Percentiles rank a stretch among this genome's conserved stretches.
These are phyloP conservation scores for Strigamia maritima DNA, from an alignment of 2,888 invertebrate genomes.

Conservation along the genomic window DNA sequence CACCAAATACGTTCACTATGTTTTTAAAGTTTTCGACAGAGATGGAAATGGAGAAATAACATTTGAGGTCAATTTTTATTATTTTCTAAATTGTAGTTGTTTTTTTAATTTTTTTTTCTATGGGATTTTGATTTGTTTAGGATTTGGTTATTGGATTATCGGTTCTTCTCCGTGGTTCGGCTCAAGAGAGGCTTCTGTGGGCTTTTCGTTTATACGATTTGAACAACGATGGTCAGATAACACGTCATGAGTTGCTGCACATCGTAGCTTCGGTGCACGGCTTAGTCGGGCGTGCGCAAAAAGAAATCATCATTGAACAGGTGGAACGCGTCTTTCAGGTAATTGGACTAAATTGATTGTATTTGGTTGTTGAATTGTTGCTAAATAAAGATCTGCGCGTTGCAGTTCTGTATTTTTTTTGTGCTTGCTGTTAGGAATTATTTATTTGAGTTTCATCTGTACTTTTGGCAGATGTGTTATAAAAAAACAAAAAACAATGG, in stretches of 20 bases:
- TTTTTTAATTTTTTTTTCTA: not conserved
- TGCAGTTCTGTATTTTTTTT: too few relatives aligned
- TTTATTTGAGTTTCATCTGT: too few relatives aligned
- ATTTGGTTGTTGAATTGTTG: not conserved
- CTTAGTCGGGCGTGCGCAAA: slow-evolving; percentile 59
- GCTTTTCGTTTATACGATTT: slow-evolving; percentile 94
- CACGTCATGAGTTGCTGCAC: slow-evolving; percentile 81
- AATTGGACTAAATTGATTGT: not conserved
- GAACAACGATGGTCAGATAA: slow-evolving; percentile 93
- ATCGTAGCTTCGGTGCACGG: slow-evolving; percentile 88
- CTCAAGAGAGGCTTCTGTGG: slow-evolving; percentile 92
- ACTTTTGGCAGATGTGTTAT: too few relatives aligned
- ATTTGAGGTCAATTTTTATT: not conserved
- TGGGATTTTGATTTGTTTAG: slow-evolving; percentile 57
- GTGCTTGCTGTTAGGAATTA: too few relatives aligned
- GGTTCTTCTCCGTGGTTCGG: slow-evolving; percentile 83
- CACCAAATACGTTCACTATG: not conserved
- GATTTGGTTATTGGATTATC: slow-evolving; percentile 91
- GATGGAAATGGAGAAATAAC: not conserved
- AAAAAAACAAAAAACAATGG: too few relatives aligned
- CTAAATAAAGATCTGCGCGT: not conserved
- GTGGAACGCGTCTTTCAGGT: slow-evolving; percentile 55
- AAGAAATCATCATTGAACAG: slow-evolving; percentile 53
- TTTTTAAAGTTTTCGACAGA: not conserved
- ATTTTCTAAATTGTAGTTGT: not conserved